A percentile compares a stretch with the other conserved stretches of the same genome.
These are phyloP conservation scores for Drosophila siamana DNA, from an alignment of 2,888 invertebrate genomes.

Conservation along the genomic window DNA sequence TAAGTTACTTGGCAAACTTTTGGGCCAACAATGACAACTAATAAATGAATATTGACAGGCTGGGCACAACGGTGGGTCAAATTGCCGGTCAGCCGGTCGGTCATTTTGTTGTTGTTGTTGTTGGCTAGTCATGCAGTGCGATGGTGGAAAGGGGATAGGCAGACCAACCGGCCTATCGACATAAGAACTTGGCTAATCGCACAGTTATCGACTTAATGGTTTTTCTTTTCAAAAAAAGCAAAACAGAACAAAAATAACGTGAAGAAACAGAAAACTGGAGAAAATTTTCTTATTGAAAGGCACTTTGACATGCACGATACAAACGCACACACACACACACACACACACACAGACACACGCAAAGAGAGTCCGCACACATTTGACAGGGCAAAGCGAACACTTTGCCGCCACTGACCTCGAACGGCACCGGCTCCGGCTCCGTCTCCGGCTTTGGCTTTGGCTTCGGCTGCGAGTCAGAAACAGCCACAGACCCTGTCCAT, in stretches of 20 bases:
- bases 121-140: constrained; percentile 40
- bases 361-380: constrained; percentile 38
- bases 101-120: constrained; percentile 11
- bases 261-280: constrained; percentile 45
- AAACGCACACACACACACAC: constrained; percentile 39
- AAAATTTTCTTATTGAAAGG: constrained; percentile 68
- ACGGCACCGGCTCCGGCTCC: constrained; percentile 8
- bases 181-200: constrained; percentile 76
- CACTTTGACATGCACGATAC: constrained; percentile 68
- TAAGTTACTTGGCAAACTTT: constrained; percentile 52
- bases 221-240: constrained; percentile 56
- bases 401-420: constrained; percentile 68
- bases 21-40: constrained; percentile 63
- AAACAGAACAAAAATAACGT: constrained; percentile 2
- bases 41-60: constrained; percentile 80
- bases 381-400: constrained; percentile 67
- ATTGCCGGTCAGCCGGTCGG: constrained; percentile 33
- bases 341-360: constrained; percentile 5
- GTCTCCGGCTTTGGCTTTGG: neutral
- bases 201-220: constrained; percentile 81
- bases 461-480: neutral
- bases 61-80: constrained; percentile 34
- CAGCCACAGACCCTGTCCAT: constrained; percentile 1
- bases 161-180: constrained; percentile 60
- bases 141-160: neutral